A percentile compares a stretch with the other conserved stretches of the same genome.
Conservation (phyloP, 2,797 vertebrate species). For the Chelidonichthys spinosus region DNA sequence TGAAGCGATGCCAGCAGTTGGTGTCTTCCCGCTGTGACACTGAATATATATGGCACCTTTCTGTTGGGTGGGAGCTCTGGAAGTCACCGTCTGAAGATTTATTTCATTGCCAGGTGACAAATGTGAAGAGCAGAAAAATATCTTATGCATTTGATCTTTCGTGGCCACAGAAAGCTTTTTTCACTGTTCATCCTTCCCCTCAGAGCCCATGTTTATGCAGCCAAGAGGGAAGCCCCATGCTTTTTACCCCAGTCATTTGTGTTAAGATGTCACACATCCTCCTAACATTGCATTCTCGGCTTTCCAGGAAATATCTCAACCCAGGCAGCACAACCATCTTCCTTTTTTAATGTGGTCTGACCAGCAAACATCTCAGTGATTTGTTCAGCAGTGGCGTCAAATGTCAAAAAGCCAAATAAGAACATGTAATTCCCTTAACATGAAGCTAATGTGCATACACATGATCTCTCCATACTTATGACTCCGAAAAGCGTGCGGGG, state of each 20-base stretch:
- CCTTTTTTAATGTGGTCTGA: not conserved
- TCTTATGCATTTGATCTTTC: not conserved
- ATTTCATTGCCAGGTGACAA: not conserved
- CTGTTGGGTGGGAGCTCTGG: not conserved
- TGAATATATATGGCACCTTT: not conserved
- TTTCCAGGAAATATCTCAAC: not conserved
- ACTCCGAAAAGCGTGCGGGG: not conserved
- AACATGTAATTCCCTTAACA: conserved; percentile 11
- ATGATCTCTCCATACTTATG: not conserved
- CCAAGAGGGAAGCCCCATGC: no score
- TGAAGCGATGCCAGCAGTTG: not conserved
- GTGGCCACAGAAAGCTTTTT: not conserved
- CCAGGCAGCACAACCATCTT: conserved; percentile 7
- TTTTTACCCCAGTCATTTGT: not conserved
- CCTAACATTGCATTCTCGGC: not conserved
- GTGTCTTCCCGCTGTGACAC: not conserved
- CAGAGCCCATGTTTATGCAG: not conserved
- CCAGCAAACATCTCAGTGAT: not conserved
- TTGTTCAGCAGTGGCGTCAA: not conserved
- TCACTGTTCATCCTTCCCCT: not conserved
- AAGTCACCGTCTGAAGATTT: not conserved
- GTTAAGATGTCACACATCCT: not conserved
- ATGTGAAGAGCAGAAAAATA: not conserved
- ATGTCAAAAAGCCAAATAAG: conserved; percentile 39
- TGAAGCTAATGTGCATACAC: not conserved